phyloP scores from a whole-genome alignment of 2,888 invertebrate species.

The Caenorhabditis virilis region DNA sequence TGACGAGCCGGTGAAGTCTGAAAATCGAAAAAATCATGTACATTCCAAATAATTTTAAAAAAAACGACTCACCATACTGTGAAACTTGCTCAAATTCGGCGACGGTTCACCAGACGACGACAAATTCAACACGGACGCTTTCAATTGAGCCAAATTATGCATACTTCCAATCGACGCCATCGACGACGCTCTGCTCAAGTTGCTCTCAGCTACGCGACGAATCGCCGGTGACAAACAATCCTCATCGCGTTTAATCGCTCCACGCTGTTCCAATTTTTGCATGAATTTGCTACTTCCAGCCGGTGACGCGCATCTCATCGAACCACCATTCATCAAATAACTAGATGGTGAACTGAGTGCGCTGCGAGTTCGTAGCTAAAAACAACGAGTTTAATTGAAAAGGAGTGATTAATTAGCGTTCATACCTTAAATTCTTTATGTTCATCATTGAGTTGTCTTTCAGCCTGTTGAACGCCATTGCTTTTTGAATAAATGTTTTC shows the following conservation, averaged over 20 bases:
- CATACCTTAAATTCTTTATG: conserved; percentile 3
- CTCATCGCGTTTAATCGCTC: conserved; percentile 10
- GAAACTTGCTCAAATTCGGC: conserved; percentile 29
- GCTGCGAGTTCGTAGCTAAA: conserved; percentile 22
- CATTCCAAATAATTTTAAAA: not conserved
- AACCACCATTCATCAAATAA: conserved; percentile 15
- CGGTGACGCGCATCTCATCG: conserved; percentile 2
- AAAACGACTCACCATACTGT: conserved; percentile 24
- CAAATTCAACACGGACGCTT: conserved; percentile 25
- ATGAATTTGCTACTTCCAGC: conserved; percentile 12
- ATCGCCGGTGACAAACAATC: conserved; percentile 18
- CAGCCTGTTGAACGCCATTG: conserved; percentile 4
- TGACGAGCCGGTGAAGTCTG: conserved; percentile 15
- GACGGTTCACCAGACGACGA: conserved; percentile 18
- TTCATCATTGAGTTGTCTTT: not conserved
- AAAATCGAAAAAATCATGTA: not conserved
- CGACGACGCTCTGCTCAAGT: conserved; percentile 22
- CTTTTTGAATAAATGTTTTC: conserved; percentile 27
- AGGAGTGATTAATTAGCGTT: not conserved
- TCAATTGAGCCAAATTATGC: conserved; percentile 17
- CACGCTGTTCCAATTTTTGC: conserved; percentile 30
- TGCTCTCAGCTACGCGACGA: conserved; percentile 21
- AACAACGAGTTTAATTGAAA: conserved; percentile 1
- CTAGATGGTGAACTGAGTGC: conserved; percentile 25
- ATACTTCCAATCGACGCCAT: conserved; percentile 26